phyloP scores from a whole-genome alignment of 2,888 invertebrate species.

The Acanthosepion lycidas region DNA sequence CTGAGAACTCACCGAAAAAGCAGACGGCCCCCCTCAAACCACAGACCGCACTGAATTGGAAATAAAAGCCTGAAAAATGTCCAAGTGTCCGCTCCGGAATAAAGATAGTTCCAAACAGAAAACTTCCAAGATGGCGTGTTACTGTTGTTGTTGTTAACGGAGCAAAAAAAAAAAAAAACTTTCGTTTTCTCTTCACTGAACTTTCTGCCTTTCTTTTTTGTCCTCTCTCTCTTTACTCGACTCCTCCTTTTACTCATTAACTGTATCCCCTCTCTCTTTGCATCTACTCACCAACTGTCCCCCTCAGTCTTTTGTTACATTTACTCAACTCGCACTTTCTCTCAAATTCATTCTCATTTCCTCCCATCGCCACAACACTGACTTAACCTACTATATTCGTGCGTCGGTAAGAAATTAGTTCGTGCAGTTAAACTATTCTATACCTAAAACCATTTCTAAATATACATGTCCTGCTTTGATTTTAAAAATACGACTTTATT shows the following conservation, averaged over 20 bases:
- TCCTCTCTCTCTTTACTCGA: not conserved
- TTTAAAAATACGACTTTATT: no score
- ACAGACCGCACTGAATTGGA: constrained; percentile 48
- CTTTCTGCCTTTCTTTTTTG: not conserved
- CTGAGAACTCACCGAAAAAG: constrained; percentile 50
- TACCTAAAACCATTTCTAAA: no score
- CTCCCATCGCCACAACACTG: not conserved
- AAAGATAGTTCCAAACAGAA: not conserved
- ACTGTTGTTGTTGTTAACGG: no score
- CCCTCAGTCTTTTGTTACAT: not conserved
- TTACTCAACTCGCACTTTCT: not conserved
- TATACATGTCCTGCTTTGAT: no score
- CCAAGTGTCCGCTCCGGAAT: constrained; percentile 34
- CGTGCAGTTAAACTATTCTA: no score
- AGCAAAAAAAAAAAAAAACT: no score
- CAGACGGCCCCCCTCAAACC: constrained; percentile 57
- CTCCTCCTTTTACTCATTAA: no score
- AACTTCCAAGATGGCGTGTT: constrained; percentile 39
- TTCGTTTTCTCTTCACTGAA: not conserved
- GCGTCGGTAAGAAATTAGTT: no score
- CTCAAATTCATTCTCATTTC: not conserved
- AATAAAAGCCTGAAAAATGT: not conserved
- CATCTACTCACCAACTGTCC: not conserved
- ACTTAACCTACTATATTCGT: not conserved
- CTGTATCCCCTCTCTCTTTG: no score